phyloP scores from a whole-genome alignment of 2,888 invertebrate genomes.

The Syrphus vitripennis region DNA sequence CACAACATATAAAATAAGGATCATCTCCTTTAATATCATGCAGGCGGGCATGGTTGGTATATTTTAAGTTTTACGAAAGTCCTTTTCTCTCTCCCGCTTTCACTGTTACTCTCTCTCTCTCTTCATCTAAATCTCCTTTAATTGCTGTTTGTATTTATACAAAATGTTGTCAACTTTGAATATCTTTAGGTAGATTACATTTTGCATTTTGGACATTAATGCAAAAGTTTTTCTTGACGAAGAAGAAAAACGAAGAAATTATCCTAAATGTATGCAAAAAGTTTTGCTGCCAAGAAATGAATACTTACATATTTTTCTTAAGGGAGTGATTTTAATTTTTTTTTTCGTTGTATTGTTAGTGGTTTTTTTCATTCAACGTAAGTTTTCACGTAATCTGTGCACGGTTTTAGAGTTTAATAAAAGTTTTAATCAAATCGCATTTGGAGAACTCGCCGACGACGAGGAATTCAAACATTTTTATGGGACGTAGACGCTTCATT shows the following conservation, averaged over 20 bases:
- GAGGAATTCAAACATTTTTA: not conserved
- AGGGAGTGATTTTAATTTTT: conserved; percentile 45
- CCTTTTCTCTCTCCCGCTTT: not conserved
- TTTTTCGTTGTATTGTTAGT: not conserved
- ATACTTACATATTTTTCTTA: conserved; percentile 53
- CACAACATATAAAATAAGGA: conserved; percentile 29
- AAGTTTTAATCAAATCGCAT: conserved; percentile 65
- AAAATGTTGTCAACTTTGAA: conserved; percentile 48
- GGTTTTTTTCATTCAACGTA: not conserved
- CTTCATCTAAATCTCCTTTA: conserved; percentile 12
- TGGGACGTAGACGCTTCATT: conserved; percentile 1
- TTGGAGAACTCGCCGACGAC: not conserved
- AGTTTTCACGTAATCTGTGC: conserved; percentile 42
- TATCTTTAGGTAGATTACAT: conserved; percentile 39
- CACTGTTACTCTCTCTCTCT: not conserved
- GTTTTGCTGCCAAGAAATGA: conserved; percentile 34
- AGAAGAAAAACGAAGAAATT: not conserved
- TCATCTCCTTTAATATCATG: conserved; percentile 24
- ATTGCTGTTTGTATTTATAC: conserved; percentile 54
- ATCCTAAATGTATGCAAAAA: conserved; percentile 21
- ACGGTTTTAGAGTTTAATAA: conserved; percentile 42
- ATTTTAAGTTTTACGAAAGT: conserved; percentile 38
- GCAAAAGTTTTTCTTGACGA: conserved; percentile 28
- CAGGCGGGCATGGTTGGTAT: conserved; percentile 5
- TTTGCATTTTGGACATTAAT: conserved; percentile 43